phyloP scores from a whole-genome alignment of 1,140 invertebrate genomes.

The Hylaeus volcanicus region DNA sequence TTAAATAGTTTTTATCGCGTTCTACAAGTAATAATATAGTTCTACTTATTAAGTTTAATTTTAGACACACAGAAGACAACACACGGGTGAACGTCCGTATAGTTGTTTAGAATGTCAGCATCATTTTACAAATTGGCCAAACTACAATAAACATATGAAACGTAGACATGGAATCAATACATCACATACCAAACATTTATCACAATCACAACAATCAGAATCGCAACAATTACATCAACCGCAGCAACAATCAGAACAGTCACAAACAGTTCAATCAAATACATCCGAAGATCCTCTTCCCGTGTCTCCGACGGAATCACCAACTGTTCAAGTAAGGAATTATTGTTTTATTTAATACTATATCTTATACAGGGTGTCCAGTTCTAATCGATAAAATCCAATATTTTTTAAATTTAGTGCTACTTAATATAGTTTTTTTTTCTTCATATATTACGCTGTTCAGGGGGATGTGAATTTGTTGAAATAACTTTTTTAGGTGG shows the following conservation, averaged over 20 bases:
- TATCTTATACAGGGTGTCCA: background rate
- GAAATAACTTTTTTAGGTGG: no score
- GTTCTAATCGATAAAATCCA: background rate
- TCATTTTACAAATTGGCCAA: slow-evolving; percentile 89
- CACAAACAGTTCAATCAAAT: slow-evolving; percentile 55
- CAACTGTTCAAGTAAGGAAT: slow-evolving; percentile 70
- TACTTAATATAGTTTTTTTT: background rate
- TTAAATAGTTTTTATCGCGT: slow-evolving; percentile 14
- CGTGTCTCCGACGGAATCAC: slow-evolving; percentile 60
- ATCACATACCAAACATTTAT: slow-evolving; percentile 73
- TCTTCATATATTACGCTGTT: background rate
- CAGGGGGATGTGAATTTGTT: no score
- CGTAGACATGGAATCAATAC: slow-evolving; percentile 84
- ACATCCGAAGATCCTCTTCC: slow-evolving; percentile 50
- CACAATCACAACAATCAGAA: slow-evolving; percentile 62
- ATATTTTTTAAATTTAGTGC: background rate
- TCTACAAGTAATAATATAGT: slow-evolving; percentile 5
- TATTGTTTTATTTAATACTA: slow-evolving; percentile 25
- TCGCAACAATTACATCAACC: slow-evolving; percentile 59
- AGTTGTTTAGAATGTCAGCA: slow-evolving; percentile 83
- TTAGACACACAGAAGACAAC: slow-evolving; percentile 84
- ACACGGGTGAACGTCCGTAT: slow-evolving; percentile 83
- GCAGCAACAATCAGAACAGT: slow-evolving; percentile 55
- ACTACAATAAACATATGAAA: slow-evolving; percentile 90
- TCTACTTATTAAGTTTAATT: slow-evolving; percentile 34